phyloP scores from a whole-genome alignment of 2,888 invertebrate genomes.

The Ctena decussata region DNA sequence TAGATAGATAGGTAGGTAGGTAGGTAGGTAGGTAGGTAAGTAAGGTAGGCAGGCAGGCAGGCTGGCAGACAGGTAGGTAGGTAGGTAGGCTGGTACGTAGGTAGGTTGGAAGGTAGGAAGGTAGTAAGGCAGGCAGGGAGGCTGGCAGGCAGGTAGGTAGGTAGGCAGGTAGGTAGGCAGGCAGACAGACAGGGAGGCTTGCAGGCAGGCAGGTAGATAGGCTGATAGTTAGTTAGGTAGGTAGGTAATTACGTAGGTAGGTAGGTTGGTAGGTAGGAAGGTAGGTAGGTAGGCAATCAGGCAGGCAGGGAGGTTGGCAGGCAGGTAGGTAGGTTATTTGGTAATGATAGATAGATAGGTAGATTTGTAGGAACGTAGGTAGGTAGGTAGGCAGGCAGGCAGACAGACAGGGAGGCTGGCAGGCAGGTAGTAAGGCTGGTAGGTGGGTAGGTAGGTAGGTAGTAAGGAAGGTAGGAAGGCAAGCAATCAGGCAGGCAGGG shows the following conservation, averaged over 20 bases:
- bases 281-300: not conserved
- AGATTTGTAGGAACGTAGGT: not conserved
- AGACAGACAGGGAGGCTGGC: too few species aligned
- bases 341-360: not conserved
- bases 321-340: not conserved
- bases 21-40: not conserved
- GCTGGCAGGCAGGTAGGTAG: not conserved
- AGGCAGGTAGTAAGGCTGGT: too few species aligned
- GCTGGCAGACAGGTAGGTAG: not conserved
- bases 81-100: not conserved
- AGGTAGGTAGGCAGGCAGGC: too few species aligned
- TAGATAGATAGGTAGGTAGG: not conserved
- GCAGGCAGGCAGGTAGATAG: not conserved
- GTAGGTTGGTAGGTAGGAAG: not conserved
- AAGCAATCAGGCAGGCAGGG: too few species aligned
- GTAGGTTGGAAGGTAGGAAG: not conserved
- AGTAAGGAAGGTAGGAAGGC: too few species aligned
- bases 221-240: not conserved
- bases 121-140: not conserved
- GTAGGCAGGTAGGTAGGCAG: not conserved
- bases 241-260: not conserved
- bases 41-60: not conserved
- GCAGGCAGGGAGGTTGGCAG: not conserved
- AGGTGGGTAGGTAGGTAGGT: too few species aligned
- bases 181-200: not conserved